These are phyloP conservation scores for Drosophila bocki DNA, from an alignment of 1,140 invertebrate species.

Conservation along the genomic window DNA sequence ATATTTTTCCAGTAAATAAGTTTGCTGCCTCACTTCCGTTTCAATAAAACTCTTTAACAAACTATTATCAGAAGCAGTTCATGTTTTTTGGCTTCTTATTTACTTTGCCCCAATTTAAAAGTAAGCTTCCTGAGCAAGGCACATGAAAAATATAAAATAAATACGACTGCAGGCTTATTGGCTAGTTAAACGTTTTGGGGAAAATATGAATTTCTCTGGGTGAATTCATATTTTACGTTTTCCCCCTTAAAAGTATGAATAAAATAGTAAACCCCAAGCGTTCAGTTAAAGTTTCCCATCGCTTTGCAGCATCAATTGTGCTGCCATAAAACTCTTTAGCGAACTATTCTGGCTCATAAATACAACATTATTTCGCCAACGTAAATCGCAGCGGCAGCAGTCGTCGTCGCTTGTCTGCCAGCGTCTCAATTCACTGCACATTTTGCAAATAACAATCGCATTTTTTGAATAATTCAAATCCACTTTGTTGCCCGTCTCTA, in stretches of 20 bases:
- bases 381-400: slow-evolving; percentile 72
- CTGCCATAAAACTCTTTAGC: slow-evolving; percentile 46
- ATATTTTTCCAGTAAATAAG: not conserved
- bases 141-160: slow-evolving; percentile 7
- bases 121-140: not conserved
- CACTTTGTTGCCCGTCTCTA: slow-evolving; percentile 73
- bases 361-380: slow-evolving; percentile 76
- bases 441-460: slow-evolving; percentile 84
- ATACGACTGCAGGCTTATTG: slow-evolving; percentile 6
- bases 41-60: slow-evolving; percentile 3
- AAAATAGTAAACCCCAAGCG: slow-evolving; percentile 19
- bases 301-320: slow-evolving; percentile 40
- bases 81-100: not conserved
- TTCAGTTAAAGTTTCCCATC: slow-evolving; percentile 37
- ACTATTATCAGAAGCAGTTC: not conserved
- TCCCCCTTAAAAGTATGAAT: slow-evolving; percentile 1
- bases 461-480: slow-evolving; percentile 84
- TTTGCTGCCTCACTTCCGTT: not conserved
- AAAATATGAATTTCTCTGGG: slow-evolving; percentile 20
- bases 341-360: slow-evolving; percentile 77
- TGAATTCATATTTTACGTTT: slow-evolving; percentile 17
- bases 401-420: slow-evolving; percentile 68
- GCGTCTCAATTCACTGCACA: slow-evolving; percentile 81
- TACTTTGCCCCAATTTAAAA: not conserved
- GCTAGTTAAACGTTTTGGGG: slow-evolving; percentile 5